Evolutionary conservation across 2,888 invertebrate species (phyloP), one percentile per base, ranked within the genome.

Genomic region (Prenolepis imparis): DNA sequence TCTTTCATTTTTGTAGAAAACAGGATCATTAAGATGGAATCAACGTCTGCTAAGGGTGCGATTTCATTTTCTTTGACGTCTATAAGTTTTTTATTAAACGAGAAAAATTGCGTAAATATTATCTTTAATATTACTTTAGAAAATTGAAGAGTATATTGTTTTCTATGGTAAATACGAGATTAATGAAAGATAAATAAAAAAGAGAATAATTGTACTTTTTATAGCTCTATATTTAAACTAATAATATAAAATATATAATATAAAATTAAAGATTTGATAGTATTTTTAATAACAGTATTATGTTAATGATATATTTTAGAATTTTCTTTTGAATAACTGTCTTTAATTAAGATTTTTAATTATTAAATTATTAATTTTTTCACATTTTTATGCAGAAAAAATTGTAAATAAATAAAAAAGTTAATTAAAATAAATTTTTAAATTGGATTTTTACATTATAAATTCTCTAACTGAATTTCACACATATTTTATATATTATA

Each of bases 61-160:
- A 3, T 57, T 57, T 57, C 9, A 4, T 55, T 57, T 24, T 21
- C 24, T 36, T 15, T 70, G 1, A 70, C 9, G 3, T n/a, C 21
- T 3, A 36, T 8, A n/a, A 44, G 11, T 24, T 52, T 4, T 74
- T 73, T 1, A 15, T 57, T 52, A 12, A 64, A 28, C n/a, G 6
- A 67, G 2, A 64, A 24, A 6, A 59, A 52, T 64, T 52, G 2
- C 61, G 28, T 59, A 67, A 48, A 5, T 52, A 52, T 48, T n/a
- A n/a, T 52, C n/a, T 52, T n/a, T n/a, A 52, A 8, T 6, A 52
- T n/a, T 2, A 52, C 11, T 44, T 48, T 18, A n/a, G 11, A 44
- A 44, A 67, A 67, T 11, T 48, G n/a, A 67, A 67, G n/a, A 52
- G 3, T n/a, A n/a, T 48, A 67, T 67, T 66, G 15, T 36, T 41